These are phyloP conservation scores for Yponomeuta sedellus DNA, from an alignment of 2,888 invertebrate genomes.

Conservation along the genomic window DNA sequence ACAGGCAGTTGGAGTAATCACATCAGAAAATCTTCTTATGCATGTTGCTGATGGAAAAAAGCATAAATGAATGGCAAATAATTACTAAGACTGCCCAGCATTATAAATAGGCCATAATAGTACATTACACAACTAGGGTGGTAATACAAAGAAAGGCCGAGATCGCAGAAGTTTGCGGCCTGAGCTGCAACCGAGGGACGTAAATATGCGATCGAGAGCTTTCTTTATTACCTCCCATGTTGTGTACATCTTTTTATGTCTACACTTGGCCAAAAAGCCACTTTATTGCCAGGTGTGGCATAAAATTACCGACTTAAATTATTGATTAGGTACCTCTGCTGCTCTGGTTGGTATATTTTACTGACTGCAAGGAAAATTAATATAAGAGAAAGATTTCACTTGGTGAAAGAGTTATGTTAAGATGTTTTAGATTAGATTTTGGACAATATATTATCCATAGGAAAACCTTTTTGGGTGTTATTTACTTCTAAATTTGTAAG, in stretches of 20 bases:
- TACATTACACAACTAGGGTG: too few relatives aligned
- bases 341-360: not conserved
- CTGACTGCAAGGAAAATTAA: not conserved
- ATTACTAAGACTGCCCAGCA: conserved; percentile 5
- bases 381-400: not conserved
- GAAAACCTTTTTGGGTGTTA: not conserved
- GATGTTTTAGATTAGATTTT: not conserved
- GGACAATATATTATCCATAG: not conserved
- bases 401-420: conserved; percentile 2
- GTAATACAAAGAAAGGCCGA: too few relatives aligned
- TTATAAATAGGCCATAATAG: not conserved
- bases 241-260: too few relatives aligned
- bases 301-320: not conserved
- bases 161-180: too few relatives aligned
- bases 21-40: conserved; percentile 81
- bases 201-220: too few relatives aligned
- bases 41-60: conserved; percentile 66
- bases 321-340: not conserved
- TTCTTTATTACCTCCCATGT: too few relatives aligned
- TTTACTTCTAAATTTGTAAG: not conserved
- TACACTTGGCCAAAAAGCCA: too few relatives aligned
- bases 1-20: conserved; percentile 81
- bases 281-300: too few relatives aligned
- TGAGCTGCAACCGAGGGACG: too few relatives aligned
- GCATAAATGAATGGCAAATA: conserved; percentile 47